Evolutionary conservation across 1,140 invertebrate species (phyloP).

Genomic region (Calycopis cecrops): DNA sequence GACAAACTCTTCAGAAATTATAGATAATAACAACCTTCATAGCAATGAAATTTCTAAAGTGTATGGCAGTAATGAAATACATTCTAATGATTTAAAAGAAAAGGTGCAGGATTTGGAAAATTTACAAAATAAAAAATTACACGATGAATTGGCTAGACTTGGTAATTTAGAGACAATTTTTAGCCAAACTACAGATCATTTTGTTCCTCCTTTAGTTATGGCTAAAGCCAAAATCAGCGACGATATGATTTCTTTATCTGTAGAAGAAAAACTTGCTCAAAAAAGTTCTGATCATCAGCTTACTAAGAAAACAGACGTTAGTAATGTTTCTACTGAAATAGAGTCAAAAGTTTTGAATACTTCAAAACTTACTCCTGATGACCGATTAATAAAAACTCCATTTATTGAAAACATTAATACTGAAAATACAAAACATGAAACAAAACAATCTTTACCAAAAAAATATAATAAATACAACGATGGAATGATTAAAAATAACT

Average conservation of each 20-base stretch:
- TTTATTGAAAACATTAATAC: background rate
- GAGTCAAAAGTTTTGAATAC: constrained; percentile 15
- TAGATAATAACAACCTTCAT: constrained; percentile 45
- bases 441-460: constrained; percentile 45
- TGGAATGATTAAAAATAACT: constrained; percentile 17
- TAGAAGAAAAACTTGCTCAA: constrained; percentile 69
- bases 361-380: background rate
- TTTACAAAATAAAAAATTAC: constrained; percentile 57
- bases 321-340: constrained; percentile 24
- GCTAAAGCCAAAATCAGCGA: constrained; percentile 70
- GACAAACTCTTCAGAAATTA: constrained; percentile 37
- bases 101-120: constrained; percentile 57
- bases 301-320: constrained; percentile 30
- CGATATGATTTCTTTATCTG: constrained; percentile 69
- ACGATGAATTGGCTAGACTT: constrained; percentile 54
- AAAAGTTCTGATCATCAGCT: constrained; percentile 47
- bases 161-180: constrained; percentile 67
- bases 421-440: constrained; percentile 21
- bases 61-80: constrained; percentile 34
- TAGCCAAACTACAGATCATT: constrained; percentile 70
- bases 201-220: constrained; percentile 72
- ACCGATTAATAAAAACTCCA: constrained; percentile 2
- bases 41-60: constrained; percentile 52
- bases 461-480: constrained; percentile 53
- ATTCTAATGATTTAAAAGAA: constrained; percentile 38